Conservation (phyloP, 2,888 invertebrate species). For the Bombylius discolor region DNA sequence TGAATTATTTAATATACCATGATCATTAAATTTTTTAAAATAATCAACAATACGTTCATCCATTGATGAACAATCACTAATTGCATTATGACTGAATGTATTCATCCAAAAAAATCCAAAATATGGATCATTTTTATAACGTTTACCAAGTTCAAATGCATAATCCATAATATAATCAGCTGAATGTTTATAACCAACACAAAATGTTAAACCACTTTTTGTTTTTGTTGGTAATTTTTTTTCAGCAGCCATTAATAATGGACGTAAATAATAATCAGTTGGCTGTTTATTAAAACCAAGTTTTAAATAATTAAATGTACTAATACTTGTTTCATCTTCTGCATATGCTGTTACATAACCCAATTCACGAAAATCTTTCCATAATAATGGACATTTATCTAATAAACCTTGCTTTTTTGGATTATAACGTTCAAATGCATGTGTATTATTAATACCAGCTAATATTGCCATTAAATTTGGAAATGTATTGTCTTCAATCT, state of each 20-base stretch:
- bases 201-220: conserved; percentile 42
- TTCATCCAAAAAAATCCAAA: conserved; percentile 73
- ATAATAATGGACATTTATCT: conserved; percentile 61
- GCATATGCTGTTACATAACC: conserved; percentile 70
- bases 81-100: conserved; percentile 57
- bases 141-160: conserved; percentile 51
- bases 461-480: conserved; percentile 78
- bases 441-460: conserved; percentile 47
- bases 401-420: conserved; percentile 41
- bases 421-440: conserved; percentile 39
- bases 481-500: conserved; percentile 80
- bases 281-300: conserved; percentile 59
- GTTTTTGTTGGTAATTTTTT: conserved; percentile 39
- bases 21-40: conserved; percentile 44
- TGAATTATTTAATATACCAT: conserved; percentile 48
- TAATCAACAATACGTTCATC: conserved; percentile 49
- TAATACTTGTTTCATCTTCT: conserved; percentile 60
- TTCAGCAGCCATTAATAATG: conserved; percentile 57
- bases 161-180: conserved; percentile 58
- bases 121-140: conserved; percentile 47
- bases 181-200: conserved; percentile 47
- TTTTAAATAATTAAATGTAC: conserved; percentile 58
- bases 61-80: conserved; percentile 53
- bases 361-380: conserved; percentile 56
- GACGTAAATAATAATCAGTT: conserved; percentile 68